Conservation (phyloP, 2,113 vertebrate species). For the Rhagologus leucostigma region DNA sequence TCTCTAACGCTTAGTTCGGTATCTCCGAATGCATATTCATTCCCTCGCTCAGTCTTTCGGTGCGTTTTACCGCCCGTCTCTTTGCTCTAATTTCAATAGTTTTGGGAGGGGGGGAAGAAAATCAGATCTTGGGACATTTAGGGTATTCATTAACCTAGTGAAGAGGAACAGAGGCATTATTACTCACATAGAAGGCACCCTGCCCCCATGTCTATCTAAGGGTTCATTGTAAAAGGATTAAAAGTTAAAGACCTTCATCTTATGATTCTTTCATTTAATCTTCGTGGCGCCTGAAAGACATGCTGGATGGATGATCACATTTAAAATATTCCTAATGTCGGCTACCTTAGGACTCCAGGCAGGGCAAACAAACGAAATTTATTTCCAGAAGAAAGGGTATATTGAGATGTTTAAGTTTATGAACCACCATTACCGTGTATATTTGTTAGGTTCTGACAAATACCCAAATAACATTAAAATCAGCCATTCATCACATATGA, state of each 20-base stretch:
- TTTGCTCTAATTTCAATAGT: slow-evolving; percentile 73
- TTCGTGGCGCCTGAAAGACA: slow-evolving; percentile 91
- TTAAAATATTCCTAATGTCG: slow-evolving; percentile 88
- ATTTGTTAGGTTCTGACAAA: slow-evolving; percentile 81
- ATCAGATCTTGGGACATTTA: slow-evolving; percentile 65
- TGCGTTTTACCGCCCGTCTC: slow-evolving; percentile 55
- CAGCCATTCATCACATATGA: slow-evolving; percentile 82
- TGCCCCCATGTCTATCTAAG: slow-evolving; percentile 86
- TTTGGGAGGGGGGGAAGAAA: background rate
- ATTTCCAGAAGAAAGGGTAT: slow-evolving; percentile 82
- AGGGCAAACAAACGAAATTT: slow-evolving; percentile 83
- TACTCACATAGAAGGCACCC: slow-evolving; percentile 80
- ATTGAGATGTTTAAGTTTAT: slow-evolving; percentile 81
- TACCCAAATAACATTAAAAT: slow-evolving; percentile 83
- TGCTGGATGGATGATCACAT: slow-evolving; percentile 87
- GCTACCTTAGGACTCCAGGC: slow-evolving; percentile 84
- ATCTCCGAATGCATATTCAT: slow-evolving; percentile 9
- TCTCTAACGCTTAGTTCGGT: background rate
- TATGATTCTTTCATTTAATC: slow-evolving; percentile 94
- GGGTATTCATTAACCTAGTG: slow-evolving; percentile 81
- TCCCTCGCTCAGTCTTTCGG: background rate
- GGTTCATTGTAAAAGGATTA: slow-evolving; percentile 94
- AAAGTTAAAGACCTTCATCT: slow-evolving; percentile 92
- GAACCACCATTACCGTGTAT: slow-evolving; percentile 76
- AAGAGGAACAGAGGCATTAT: slow-evolving; percentile 81